A percentile compares a stretch with the other conserved stretches of the same genome.
Conservation (phyloP, 1,140 invertebrate species). For the Eriosoma lanigerum region DNA sequence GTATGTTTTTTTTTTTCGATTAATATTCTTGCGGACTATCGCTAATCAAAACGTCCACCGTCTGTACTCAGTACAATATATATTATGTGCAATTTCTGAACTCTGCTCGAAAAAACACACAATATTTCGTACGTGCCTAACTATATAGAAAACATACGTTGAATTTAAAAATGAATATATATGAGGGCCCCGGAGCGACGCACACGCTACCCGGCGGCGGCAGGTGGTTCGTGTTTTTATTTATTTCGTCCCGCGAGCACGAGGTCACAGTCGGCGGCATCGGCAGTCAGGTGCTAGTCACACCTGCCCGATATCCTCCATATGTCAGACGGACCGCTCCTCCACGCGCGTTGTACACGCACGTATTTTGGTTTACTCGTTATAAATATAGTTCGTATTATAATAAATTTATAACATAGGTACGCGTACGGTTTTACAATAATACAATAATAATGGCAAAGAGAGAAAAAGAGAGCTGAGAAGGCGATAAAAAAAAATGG, state of each 20-base stretch:
- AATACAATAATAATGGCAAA: too few species aligned
- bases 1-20: too few species aligned
- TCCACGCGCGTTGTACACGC: not conserved
- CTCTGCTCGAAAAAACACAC: too few species aligned
- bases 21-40: too few species aligned
- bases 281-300: conserved; percentile 44
- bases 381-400: not conserved
- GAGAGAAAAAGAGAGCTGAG: too few species aligned
- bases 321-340: conserved; percentile 33
- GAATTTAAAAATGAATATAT: too few species aligned
- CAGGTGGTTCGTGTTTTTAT: conserved; percentile 49
- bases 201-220: conserved; percentile 20
- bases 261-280: conserved; percentile 29
- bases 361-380: not conserved
- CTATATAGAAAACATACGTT: too few species aligned
- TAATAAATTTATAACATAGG: conserved; percentile 17
- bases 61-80: too few species aligned
- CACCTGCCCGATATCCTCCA: conserved; percentile 37
- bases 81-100: too few species aligned
- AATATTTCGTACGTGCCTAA: too few species aligned
- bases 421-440: not conserved
- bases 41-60: too few species aligned
- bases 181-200: not conserved
- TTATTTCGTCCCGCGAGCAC: conserved; percentile 22
- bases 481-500: not conserved